Conservation (phyloP, 2,888 invertebrate species). For the Ligdia adustata region DNA sequence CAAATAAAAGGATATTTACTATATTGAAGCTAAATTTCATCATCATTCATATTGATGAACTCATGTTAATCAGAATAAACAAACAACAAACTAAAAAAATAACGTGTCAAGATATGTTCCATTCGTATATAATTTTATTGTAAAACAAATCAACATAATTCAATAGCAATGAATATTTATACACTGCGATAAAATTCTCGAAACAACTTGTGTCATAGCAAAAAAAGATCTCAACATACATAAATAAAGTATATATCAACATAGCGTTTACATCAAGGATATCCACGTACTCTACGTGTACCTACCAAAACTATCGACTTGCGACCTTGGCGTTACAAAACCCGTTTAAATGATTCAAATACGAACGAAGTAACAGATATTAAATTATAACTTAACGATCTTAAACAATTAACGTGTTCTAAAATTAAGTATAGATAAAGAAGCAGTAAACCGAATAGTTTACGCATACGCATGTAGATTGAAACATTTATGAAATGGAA, state of each 20-base stretch:
- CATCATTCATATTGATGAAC: too few species aligned
- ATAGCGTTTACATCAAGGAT: conserved; percentile 38
- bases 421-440: conserved; percentile 27
- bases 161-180: conserved; percentile 26
- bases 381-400: conserved; percentile 33
- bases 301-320: conserved; percentile 32
- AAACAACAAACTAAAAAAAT: too few species aligned
- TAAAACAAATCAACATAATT: conserved; percentile 19
- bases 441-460: conserved; percentile 16
- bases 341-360: conserved; percentile 42
- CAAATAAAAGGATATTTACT: too few species aligned
- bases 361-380: conserved; percentile 41
- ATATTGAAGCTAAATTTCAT: too few species aligned
- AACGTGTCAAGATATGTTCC: too few species aligned
- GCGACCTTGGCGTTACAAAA: conserved; percentile 49
- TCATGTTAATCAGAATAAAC: too few species aligned
- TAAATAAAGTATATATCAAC: conserved; percentile 34
- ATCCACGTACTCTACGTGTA: conserved; percentile 35
- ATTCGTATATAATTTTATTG: conserved; percentile 21
- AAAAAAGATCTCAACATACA: conserved; percentile 30
- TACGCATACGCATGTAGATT: conserved; percentile 17
- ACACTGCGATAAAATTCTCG: conserved; percentile 26
- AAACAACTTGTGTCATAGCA: conserved; percentile 27
- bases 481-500: conserved; percentile 25
- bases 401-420: conserved; percentile 27